Conservation (phyloP, 2,888 invertebrate species). For the Zygogramma bicolorata region DNA sequence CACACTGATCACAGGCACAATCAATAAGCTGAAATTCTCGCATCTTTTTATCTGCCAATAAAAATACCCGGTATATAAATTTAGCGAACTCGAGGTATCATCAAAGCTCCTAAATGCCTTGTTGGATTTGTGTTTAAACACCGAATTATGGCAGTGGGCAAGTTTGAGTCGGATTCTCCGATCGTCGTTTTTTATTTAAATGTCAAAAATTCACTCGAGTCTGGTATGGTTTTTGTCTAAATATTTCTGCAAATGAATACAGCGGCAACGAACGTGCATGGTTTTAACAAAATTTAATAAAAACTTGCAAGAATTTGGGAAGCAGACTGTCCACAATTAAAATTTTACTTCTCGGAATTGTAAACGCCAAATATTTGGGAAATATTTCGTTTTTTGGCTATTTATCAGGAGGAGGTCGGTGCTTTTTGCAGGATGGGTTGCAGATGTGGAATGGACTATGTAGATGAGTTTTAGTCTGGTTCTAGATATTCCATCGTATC, state of each 20-base stretch:
- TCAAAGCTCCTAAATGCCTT: conserved; percentile 2
- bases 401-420: conserved; percentile 30
- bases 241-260: conserved; percentile 62
- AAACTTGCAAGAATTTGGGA: conserved; percentile 58
- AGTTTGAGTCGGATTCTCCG: conserved; percentile 24
- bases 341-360: conserved; percentile 58
- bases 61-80: conserved; percentile 6
- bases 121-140: conserved; percentile 33
- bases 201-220: conserved; percentile 60
- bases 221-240: conserved; percentile 59
- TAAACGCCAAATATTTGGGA: conserved; percentile 42
- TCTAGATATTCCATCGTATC: too few relatives aligned
- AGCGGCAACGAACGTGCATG: conserved; percentile 53
- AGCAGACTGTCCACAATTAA: conserved; percentile 55
- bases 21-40: neutral
- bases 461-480: neutral
- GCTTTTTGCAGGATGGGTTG: conserved; percentile 16
- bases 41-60: neutral
- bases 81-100: neutral
- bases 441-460: neutral
- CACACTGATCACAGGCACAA: neutral
- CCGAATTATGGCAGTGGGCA: conserved; percentile 34
- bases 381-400: conserved; percentile 42
- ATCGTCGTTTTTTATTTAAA: conserved; percentile 43
- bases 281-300: conserved; percentile 61